phyloP scores from a whole-genome alignment of 2,888 invertebrate genomes.

The Aphodius sticticus region DNA sequence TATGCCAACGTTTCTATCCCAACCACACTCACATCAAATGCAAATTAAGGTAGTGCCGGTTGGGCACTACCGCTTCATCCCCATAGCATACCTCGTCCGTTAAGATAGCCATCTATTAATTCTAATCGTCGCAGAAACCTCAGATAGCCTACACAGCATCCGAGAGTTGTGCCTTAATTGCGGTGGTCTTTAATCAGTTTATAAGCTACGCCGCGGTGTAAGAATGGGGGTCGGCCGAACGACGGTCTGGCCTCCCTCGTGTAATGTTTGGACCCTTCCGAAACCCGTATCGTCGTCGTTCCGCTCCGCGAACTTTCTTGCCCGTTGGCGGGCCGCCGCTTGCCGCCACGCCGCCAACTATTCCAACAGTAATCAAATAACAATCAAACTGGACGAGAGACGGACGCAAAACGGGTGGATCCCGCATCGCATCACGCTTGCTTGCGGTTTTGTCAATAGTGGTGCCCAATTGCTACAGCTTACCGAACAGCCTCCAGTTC shows the following conservation, averaged over 20 bases:
- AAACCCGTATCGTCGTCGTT: not conserved
- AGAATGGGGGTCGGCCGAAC: slow-evolving; percentile 29
- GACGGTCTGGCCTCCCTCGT: not conserved
- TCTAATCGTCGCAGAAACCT: slow-evolving; percentile 10
- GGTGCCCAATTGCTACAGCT: slow-evolving; percentile 39
- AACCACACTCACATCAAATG: slow-evolving; percentile 4
- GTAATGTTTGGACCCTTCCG: not conserved
- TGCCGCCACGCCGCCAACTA: slow-evolving; percentile 41
- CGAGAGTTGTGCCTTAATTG: slow-evolving; percentile 18
- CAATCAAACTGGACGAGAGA: slow-evolving; percentile 46
- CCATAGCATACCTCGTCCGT: slow-evolving; percentile 8
- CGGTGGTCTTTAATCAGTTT: slow-evolving; percentile 30
- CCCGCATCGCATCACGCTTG: slow-evolving; percentile 4
- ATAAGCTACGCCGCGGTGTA: slow-evolving; percentile 23
- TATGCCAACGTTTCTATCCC: not conserved
- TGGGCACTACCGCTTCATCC: not conserved
- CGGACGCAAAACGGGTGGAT: not conserved
- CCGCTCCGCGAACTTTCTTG: not conserved
- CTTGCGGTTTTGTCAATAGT: slow-evolving; percentile 41
- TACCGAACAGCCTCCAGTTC: not conserved
- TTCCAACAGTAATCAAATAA: slow-evolving; percentile 50
- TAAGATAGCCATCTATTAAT: slow-evolving; percentile 24
- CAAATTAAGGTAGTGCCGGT: not conserved
- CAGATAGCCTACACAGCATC: slow-evolving; percentile 6
- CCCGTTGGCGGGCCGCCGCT: slow-evolving; percentile 23